Percentiles rank a stretch among this genome's conserved stretches.
Conservation (phyloP, 2,113 vertebrate species). For the Hippolais icterina region DNA sequence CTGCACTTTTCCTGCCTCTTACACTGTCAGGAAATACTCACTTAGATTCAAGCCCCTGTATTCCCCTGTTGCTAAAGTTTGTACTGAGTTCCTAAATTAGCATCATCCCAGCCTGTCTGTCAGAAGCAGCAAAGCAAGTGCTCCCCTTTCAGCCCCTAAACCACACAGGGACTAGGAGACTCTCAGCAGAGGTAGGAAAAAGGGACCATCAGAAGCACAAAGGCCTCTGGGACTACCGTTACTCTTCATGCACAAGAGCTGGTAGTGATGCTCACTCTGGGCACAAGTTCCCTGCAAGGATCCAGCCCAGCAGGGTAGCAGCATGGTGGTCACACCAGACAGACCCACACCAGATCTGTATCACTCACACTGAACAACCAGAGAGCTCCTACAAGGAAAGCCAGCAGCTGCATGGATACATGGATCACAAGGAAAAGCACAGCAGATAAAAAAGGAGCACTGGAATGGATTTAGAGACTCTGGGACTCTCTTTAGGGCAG, state of each 20-base stretch:
- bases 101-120: not conserved
- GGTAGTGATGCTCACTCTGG: not conserved
- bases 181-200: not conserved
- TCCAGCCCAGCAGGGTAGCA: not conserved
- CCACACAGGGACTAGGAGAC: not conserved
- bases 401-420: not conserved
- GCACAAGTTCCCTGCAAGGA: not conserved
- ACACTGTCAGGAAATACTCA: slow-evolving; percentile 3
- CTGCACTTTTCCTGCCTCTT: not conserved
- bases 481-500: not conserved
- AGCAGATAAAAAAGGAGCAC: not conserved
- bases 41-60: not conserved
- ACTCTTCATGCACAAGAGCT: not conserved
- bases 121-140: not conserved
- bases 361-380: not conserved
- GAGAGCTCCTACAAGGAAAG: not conserved
- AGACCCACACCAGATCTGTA: not conserved
- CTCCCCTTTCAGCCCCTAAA: not conserved
- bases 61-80: slow-evolving; percentile 24
- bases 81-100: slow-evolving; percentile 12
- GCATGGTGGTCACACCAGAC: not conserved
- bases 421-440: not conserved
- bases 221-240: not conserved
- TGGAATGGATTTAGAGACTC: not conserved
- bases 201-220: not conserved